Evolutionary conservation across 2,888 invertebrate species (phyloP).

Genomic region (Dolichomitus sp.): DNA sequence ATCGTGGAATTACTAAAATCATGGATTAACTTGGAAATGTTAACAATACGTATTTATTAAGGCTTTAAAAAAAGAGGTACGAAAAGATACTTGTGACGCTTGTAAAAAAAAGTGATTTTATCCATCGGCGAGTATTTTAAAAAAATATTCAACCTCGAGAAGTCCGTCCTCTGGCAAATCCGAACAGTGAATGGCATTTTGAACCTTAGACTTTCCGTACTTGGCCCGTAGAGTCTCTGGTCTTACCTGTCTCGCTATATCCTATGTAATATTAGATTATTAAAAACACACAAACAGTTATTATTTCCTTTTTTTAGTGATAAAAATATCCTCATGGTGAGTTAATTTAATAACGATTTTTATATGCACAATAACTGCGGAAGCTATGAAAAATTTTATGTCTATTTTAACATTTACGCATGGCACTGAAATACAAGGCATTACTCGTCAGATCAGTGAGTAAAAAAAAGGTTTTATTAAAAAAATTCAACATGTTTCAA

Average conservation of each 20-base stretch:
- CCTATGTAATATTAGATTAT: conserved; percentile 87
- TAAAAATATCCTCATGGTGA: too few relatives aligned
- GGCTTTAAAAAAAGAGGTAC: not conserved
- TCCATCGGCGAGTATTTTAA: conserved; percentile 89
- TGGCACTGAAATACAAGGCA: too few relatives aligned
- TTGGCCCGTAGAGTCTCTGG: conserved; percentile 94
- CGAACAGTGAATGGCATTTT: conserved; percentile 97
- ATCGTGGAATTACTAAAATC: not conserved
- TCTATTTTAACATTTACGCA: too few relatives aligned
- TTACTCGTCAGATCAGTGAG: too few relatives aligned
- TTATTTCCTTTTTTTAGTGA: too few relatives aligned
- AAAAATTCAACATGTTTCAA: too few relatives aligned
- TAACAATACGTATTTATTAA: conserved; percentile 9
- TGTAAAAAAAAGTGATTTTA: not conserved
- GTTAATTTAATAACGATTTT: too few relatives aligned
- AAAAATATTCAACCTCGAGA: conserved; percentile 94
- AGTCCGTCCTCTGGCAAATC: conserved; percentile 96
- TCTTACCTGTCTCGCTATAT: conserved; percentile 94
- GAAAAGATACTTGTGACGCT: not conserved
- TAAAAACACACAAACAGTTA: too few relatives aligned
- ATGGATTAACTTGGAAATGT: not conserved
- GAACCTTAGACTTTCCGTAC: conserved; percentile 93
- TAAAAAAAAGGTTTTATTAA: too few relatives aligned
- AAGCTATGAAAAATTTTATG: too few relatives aligned
- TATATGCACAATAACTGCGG: too few relatives aligned